phyloP scores from a whole-genome alignment of 1,140 invertebrate genomes.

The Heliconius hermathena region DNA sequence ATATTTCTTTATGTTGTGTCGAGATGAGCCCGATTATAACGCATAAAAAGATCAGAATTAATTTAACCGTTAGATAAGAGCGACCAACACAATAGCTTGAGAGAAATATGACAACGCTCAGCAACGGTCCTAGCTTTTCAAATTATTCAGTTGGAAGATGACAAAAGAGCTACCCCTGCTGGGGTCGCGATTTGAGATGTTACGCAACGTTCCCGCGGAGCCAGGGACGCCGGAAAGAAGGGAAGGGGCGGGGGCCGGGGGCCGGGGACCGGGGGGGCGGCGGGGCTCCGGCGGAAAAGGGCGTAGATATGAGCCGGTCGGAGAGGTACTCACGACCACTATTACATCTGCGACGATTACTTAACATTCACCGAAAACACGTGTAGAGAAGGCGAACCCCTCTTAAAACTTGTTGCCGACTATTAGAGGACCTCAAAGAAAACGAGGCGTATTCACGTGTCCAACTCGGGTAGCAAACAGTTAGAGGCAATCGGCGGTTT shows the following conservation, averaged over 20 bases:
- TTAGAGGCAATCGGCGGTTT: background rate
- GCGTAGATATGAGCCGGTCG: constrained; percentile 36
- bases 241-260: constrained; percentile 20
- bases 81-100: constrained; percentile 28
- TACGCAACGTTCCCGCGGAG: constrained; percentile 35
- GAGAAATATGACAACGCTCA: constrained; percentile 34
- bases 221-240: constrained; percentile 19
- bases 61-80: constrained; percentile 41
- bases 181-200: constrained; percentile 37
- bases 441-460: constrained; percentile 24
- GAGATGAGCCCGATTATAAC: constrained; percentile 17
- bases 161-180: constrained; percentile 42
- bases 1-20: constrained; percentile 19
- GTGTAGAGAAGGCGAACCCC: constrained; percentile 35
- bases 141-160: constrained; percentile 44
- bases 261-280: constrained; percentile 4
- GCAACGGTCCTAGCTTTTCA: constrained; percentile 42
- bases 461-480: background rate
- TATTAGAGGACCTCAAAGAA: constrained; percentile 24
- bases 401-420: constrained; percentile 36
- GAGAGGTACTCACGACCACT: constrained; percentile 32
- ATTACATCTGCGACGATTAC: constrained; percentile 41
- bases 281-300: constrained; percentile 32
- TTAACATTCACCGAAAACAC: constrained; percentile 37
- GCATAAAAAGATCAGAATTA: constrained; percentile 32